These are phyloP conservation scores for Gibbula magus DNA, from an alignment of 2,888 invertebrate genomes.

Conservation along the genomic window DNA sequence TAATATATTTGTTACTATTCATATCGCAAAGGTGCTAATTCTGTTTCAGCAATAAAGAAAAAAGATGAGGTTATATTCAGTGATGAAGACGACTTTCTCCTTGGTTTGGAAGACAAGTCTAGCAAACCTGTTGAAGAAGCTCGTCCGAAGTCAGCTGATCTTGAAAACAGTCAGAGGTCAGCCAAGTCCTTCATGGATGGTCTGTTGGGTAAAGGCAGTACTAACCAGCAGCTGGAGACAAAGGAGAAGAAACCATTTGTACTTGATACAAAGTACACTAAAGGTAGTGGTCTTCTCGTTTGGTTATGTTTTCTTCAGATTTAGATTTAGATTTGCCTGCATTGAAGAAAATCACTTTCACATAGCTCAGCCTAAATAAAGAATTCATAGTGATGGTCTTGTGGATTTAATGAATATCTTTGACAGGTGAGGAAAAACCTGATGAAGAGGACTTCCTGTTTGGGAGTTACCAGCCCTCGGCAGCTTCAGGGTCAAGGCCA, in stretches of 20 bases:
- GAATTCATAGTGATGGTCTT: not conserved
- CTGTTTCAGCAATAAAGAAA: constrained; percentile 41
- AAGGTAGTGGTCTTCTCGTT: constrained; percentile 2
- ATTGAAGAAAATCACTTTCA: too few relatives aligned
- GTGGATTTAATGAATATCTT: not conserved
- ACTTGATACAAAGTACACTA: constrained; percentile 66
- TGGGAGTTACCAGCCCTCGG: constrained; percentile 78
- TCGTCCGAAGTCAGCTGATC: constrained; percentile 25
- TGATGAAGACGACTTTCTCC: constrained; percentile 66
- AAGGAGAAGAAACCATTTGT: constrained; percentile 66
- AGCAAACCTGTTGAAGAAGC: constrained; percentile 21
- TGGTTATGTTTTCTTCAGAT: too few relatives aligned
- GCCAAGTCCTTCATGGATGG: constrained; percentile 66
- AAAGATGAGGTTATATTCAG: constrained; percentile 62
- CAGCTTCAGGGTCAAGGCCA: constrained; percentile 93
- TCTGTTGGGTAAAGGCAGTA: constrained; percentile 60
- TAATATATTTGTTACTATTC: too few relatives aligned
- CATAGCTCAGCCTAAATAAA: not conserved
- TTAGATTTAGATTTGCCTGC: too few relatives aligned
- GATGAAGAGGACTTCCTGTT: constrained; percentile 71
- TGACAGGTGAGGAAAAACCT: constrained; percentile 34
- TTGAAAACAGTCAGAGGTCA: constrained; percentile 52
- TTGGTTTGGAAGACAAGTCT: constrained; percentile 49
- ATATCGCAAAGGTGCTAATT: too few relatives aligned
- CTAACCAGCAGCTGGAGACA: constrained; percentile 58